Evolutionary conservation across 2,797 vertebrate genomes (phyloP), one percentile per base, ranked within the genome.

Genomic region (Acanthurus tractus): DNA sequence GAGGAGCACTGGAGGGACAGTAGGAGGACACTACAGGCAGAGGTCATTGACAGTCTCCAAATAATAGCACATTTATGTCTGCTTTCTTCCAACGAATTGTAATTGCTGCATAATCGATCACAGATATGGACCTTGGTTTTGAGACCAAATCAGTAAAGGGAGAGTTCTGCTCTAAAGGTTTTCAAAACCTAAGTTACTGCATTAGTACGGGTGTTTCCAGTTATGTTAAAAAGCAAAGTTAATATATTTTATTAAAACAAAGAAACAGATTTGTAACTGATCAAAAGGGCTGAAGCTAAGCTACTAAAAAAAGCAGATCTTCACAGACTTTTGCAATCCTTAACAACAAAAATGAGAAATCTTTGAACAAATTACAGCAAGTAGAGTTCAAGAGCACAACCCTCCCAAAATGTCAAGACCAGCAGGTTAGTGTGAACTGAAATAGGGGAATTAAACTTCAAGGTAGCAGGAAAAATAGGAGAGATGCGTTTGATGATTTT

Each of bases 1-100:
- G 89, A 82, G 83, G 34, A 57, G 50, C 22, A 61, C 40, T 0
- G 2, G 20, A 49, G 44, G 8, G 4, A 34, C 48, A 23, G 29
- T 23, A 25, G 3, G 36, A n/a, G 25, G 15, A 34, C 44, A 18
- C 42, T 2, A 1, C 2, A 38, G 18, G 48, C 44, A 34, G 20
- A 62, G 22, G 22, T 34, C 36, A 58, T 18, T 6, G 22, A 9
- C 25, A 48, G 18, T 11, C 29, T 34, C 29, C 7, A 6, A 34
- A 34, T 18, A 42, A 3, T 13, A 46, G 36, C 6, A 50, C 23
- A 50, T 15, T 20, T 23, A 22, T 14, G 9, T 42, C 5, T 49
- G 8, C 49, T 23, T 25, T 57, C 6, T 53, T 50, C n/a, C 4
- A 40, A 34, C 5, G 7, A 34, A 34, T 34, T 34, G 29, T 34